Conservation (phyloP, 2,113 vertebrate genomes). For the Tringa solitaria region DNA sequence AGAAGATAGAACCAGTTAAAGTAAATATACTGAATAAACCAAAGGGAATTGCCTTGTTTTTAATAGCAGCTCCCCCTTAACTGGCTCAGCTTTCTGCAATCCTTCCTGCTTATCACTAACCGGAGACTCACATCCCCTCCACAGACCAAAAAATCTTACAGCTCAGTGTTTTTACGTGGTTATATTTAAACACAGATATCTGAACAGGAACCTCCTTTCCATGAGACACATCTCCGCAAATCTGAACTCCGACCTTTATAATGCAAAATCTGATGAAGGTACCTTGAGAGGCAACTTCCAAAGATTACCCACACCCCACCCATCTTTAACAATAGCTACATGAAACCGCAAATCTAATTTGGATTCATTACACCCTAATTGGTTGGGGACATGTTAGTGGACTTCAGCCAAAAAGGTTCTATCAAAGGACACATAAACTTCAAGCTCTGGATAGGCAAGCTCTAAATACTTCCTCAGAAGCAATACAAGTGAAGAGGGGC, state of each 20-base stretch:
- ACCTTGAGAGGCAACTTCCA: neutral
- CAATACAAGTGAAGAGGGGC: neutral
- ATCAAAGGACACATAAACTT: neutral
- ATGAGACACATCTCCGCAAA: neutral
- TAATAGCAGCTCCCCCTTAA: neutral
- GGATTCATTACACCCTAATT: neutral
- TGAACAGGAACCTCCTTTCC: neutral
- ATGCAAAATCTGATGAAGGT: neutral
- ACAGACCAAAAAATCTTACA: neutral
- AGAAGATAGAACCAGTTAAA: neutral
- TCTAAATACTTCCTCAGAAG: neutral
- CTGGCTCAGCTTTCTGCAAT: neutral
- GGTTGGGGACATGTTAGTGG: neutral
- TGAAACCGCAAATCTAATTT: neutral
- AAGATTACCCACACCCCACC: neutral
- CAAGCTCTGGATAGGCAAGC: neutral
- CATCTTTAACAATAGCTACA: neutral
- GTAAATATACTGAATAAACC: neutral
- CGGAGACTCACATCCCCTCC: neutral
- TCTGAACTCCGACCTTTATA: neutral
- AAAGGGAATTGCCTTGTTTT: neutral
- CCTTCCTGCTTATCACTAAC: neutral
- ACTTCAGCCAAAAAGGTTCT: neutral
- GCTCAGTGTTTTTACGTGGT: neutral
- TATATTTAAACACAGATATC: neutral